Evolutionary conservation across 2,797 vertebrate genomes (phyloP), one percentile per base, ranked within the genome.

Genomic region (Pitangus sulphuratus): DNA sequence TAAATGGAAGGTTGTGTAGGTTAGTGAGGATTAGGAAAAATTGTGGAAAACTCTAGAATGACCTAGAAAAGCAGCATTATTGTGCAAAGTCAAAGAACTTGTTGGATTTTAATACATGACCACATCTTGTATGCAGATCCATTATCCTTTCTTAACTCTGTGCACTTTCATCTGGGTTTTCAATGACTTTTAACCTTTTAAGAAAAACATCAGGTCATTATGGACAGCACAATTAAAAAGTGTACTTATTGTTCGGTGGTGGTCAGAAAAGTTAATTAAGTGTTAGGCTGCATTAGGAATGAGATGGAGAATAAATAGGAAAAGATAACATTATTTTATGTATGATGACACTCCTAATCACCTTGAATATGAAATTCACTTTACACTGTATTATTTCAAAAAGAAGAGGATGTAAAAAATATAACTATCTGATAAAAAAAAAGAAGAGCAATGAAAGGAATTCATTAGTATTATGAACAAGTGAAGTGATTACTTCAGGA

Each of bases 261-360:
- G 53, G 75, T 69, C 89, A 95, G 71, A 74, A 83, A 90, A 92
- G 84, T 86, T 95, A 95, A 92, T 89, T 75, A 87, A 74, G 30
- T 82, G 30, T 64, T 93, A 40, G 31, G 20, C 33, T 94, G 61
- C 45, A 65, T 87, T 82, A 93, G 90, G 42, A 91, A 84, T 61
- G 37, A 94, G 77, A 75, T 11, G 9, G 26, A 84, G 18, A 77
- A 84, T 39, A 89, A 90, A 76, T 17, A 77, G 51, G 40, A 84
- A 89, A 85, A 87, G 31, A 74, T 74, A 84, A 84, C 4, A 1
- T 68, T 33, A 3, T 78, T 87, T 86, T 82, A 31, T 57, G 25
- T 47, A 24, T 76, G 30, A 20, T 75, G 42, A 54, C 72, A 74
- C 79, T 92, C 68, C 35, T 84, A 81, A 72, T 85, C 50, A 81